Base-by-base conservation (phyloP, 1,140 invertebrate genomes). In the Anastatus disparis region DNA sequence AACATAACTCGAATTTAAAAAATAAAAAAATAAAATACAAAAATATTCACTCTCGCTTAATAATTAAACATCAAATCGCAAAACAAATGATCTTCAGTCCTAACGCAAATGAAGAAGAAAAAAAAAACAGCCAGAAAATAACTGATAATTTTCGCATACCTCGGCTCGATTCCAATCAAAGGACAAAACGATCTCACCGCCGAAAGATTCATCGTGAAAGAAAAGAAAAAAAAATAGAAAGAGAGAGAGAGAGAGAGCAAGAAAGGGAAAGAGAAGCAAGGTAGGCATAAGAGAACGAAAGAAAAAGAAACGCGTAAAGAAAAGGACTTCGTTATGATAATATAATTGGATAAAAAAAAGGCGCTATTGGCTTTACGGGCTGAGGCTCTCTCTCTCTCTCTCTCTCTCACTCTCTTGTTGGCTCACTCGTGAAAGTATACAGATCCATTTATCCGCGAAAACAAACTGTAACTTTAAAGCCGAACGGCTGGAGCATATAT, bases 381-480 rank as follows among this genome's bases (percentile, higher is more conserved):
- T 31, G 40, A 24, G 29, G 40, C 56, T 38, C n/a, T n/a, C n/a
- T n/a, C n/a, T n/a, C n/a, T n/a, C n/a, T n/a, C n/a, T n/a, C n/a
- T n/a, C n/a, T n/a, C n/a, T n/a, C n/a, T n/a, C n/a, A n/a, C n/a
- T n/a, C n/a, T n/a, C n/a, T n/a, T n/a, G n/a, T n/a, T n/a, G n/a
- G n/a, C n/a, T n/a, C n/a, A n/a, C 56, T 58, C 40, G 67, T 59
- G 63, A 70, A 75, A 63, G 64, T 71, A 73, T 40, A 71, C 29
- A 27, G 50, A 62, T 62, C 50, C 50, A 63, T 64, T 64, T 70
- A 70, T 70, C 59, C 59, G 50, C 52, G 69, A 70, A 64, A 70
- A 64, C 69, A 70, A 70, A 64, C 69, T 70, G 58, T 46, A 63
- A 55, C 29, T 53, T 63, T 26, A 40, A 52, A 26, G 31, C 40